phyloP scores from a whole-genome alignment of 2,888 invertebrate genomes.

The Notodonta ziczac region DNA sequence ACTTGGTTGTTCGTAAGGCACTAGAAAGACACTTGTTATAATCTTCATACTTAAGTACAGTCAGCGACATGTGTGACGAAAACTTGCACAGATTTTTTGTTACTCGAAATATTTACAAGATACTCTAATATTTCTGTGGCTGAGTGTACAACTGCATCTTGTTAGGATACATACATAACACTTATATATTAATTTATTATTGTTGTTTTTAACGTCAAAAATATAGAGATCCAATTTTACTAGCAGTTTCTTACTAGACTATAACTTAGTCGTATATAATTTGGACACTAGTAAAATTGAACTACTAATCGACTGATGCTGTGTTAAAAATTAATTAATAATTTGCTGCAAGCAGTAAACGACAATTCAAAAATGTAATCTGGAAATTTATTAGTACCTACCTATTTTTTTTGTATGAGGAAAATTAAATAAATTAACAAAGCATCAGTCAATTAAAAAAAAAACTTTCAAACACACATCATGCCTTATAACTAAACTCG shows the following conservation, averaged over 20 bases:
- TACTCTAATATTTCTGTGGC: slow-evolving; percentile 44
- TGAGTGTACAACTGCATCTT: slow-evolving; percentile 57
- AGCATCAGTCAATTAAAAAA: slow-evolving; percentile 64
- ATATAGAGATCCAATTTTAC: slow-evolving; percentile 64
- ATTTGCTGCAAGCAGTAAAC: too few relatives aligned
- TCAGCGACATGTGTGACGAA: slow-evolving; percentile 27
- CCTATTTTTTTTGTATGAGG: slow-evolving; percentile 6
- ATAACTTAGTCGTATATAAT: slow-evolving; percentile 42
- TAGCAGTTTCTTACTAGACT: slow-evolving; percentile 46
- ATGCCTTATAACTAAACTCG: slow-evolving; percentile 77
- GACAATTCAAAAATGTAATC: background rate
- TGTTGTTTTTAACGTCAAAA: slow-evolving; percentile 65
- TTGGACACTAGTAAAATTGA: slow-evolving; percentile 66
- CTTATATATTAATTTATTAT: slow-evolving; percentile 76
- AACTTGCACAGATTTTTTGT: slow-evolving; percentile 25
- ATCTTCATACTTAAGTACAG: slow-evolving; percentile 36
- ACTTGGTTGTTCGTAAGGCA: slow-evolving; percentile 45
- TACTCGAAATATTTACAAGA: slow-evolving; percentile 32
- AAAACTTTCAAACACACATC: slow-evolving; percentile 73
- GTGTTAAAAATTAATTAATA: slow-evolving; percentile 14
- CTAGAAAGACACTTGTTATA: slow-evolving; percentile 56
- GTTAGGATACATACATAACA: slow-evolving; percentile 74
- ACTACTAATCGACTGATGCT: slow-evolving; percentile 57
- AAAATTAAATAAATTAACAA: slow-evolving; percentile 42
- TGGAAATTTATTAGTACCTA: background rate